Evolutionary conservation across 1,140 invertebrate species (phyloP), one percentile per base, ranked within the genome.

Genomic region (Vanessa atalanta): DNA sequence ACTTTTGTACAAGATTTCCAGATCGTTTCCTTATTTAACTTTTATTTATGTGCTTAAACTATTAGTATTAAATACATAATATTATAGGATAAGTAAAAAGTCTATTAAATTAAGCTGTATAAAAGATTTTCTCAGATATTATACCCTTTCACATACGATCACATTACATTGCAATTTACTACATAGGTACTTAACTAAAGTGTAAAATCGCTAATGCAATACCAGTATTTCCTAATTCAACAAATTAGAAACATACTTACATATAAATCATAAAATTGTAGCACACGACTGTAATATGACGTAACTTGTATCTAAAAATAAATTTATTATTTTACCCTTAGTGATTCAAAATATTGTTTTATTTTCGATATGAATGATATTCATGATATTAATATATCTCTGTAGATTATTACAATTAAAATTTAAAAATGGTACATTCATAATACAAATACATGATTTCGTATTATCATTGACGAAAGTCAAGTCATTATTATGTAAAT

Each of bases 141-240:
- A 15, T 70, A 61, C 51, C 23, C 67, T 75, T 65, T 70, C 73
- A 75, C 61, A 50, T 65, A 23, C 66, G 50, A 57, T 23, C 12
- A 57, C 8, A 57, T n/a, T 11, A 11, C 20, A 12, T 65, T 48
- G 73, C 26, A 47, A 23, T 57, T 68, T 57, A 51, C 67, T 31
- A 65, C 63, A 65, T 65, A 20, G 20, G 20, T 20, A 20, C 20
- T 1, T 20, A 48, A 64, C 51, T 73, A 47, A 57, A 63, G 26
- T 67, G 16, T 57, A 57, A 57, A 16, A 14, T 69, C 48, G 9
- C 31, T 55, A 65, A n/a, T 65, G 63, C 66, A 66, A 70, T 57
- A 66, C 64, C 13, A 57, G 73, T 75, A 53, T 70, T 70, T 70
- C 68, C 61, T 66, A 75, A 65, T 75, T 70, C 67, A 11, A 60